Conservation (phyloP, 2,113 vertebrate genomes). For the Anseranas semipalmata region DNA sequence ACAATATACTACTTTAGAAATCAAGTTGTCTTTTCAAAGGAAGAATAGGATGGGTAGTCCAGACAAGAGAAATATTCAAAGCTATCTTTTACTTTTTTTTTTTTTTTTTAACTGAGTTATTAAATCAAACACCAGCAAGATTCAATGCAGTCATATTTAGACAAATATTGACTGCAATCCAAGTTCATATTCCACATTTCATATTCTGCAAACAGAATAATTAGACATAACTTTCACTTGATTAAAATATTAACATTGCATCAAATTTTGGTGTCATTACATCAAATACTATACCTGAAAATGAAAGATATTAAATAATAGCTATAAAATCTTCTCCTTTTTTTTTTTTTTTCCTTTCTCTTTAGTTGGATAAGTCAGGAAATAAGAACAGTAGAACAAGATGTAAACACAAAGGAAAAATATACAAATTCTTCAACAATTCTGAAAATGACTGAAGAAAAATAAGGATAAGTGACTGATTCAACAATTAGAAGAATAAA, state of each 20-base stretch:
- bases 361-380: neutral
- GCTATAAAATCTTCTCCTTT: neutral
- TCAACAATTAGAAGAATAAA: neutral
- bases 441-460: neutral
- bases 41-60: neutral
- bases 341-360: neutral
- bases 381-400: neutral
- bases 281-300: neutral
- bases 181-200: neutral
- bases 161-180: neutral
- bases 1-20: neutral
- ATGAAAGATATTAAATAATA: neutral
- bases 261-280: neutral
- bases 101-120: neutral
- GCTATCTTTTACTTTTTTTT: neutral
- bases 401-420: neutral
- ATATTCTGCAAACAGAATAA: neutral
- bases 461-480: neutral
- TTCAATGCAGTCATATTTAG: neutral
- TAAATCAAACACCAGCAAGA: neutral
- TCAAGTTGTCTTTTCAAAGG: neutral
- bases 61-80: neutral
- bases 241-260: neutral
- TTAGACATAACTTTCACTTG: neutral
- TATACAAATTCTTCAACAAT: neutral